Base-by-base conservation (phyloP, 2,113 vertebrate species). In the Myrmophylax atrothorax region DNA sequence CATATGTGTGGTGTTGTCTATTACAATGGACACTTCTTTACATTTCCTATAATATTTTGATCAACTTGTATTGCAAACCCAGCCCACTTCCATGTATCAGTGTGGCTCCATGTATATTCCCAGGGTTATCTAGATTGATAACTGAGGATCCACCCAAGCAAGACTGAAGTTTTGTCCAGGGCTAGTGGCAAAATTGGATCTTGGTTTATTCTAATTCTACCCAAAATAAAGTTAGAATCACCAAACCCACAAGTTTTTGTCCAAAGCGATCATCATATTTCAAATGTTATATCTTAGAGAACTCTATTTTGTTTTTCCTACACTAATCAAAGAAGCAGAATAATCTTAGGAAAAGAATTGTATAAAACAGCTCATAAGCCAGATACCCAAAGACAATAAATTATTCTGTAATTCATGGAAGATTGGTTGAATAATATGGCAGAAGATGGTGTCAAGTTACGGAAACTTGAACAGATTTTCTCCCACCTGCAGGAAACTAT, bases 371-470 rank as follows among this genome's bases (percentile, higher is more conserved):
- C 24, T 79, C 49, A 72, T 96, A 74, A 75, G 44, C 69, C 60
- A 93, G 62, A 79, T 70, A 87, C 40, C 20, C 35, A 68, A 75
- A 35, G 35, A 74, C 25, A 47, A 44, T 44, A 46, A 93, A 80
- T 83, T 90, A 78, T 62, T 96, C 94, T 73, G 46, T 89, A 90
- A 86, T 74, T 94, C 38, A 49, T 76, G 33, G 38, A 68, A 85
- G 38, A 33, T 23, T 90, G 19, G 3, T 22, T 94, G 60, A 97
- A 53, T 94, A 93, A 81, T 64, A 77, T 18, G 69, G 15, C 16
- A 73, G 56, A 68, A 79, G 46, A 47, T 22, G 44, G 10, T 46
- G 7, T 12, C 31, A 84, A 67, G 19, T 59, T 92, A 24, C 28
- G 26, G 44, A 68, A 85, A 63, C 12, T 20, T 67, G 42, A 67